Evolutionary conservation across 1,140 invertebrate genomes (phyloP), one percentile per base, ranked within the genome.

Genomic region (Wiebesia pumilae): DNA sequence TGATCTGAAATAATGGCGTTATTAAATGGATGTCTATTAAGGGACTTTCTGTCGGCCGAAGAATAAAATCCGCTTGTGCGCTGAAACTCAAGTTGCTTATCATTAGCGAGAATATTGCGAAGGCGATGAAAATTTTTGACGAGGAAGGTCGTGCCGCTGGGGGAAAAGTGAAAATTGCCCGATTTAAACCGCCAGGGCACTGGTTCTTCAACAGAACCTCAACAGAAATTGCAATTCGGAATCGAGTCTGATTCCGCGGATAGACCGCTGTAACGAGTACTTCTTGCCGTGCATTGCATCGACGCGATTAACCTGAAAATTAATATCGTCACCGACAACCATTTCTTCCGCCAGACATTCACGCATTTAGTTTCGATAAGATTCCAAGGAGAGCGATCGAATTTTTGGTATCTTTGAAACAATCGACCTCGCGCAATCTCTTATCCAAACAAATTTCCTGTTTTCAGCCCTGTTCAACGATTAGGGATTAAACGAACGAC

Each of bases 31-130:
- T 47, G 43, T 38, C 62, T 78, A 67, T 65, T 67, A 38, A 85
- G 87, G 73, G 82, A 77, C 86, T 88, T 88, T 88, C 86, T 89
- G 88, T 87, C 3, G 67, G 65, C 16, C 12, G 38, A 43, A 51
- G 47, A 73, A 54, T 71, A 58, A 81, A 85, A 85, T 85, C 77
- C 65, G 69, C 78, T 71, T 73, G 43, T 14, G n/a, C 78, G 84
- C 43, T 73, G 38, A 85, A 81, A 35, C 24, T 16, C 21, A 38
- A 85, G 77, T 54, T 69, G 54, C 75, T 54, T 67, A 80, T 80
- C 62, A 43, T 79, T 73, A 83, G 65, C 69, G 35, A 35, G 27
- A 12, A 80, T 80, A 80, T 80, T 80, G 51, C 3, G 24, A 62
- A 62, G 21, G 24, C 10, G 24, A 62, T 62, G 58, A 27, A 62